Evolutionary conservation across 2,888 invertebrate genomes (phyloP).

Genomic region (Linnaemya vulpina): DNA sequence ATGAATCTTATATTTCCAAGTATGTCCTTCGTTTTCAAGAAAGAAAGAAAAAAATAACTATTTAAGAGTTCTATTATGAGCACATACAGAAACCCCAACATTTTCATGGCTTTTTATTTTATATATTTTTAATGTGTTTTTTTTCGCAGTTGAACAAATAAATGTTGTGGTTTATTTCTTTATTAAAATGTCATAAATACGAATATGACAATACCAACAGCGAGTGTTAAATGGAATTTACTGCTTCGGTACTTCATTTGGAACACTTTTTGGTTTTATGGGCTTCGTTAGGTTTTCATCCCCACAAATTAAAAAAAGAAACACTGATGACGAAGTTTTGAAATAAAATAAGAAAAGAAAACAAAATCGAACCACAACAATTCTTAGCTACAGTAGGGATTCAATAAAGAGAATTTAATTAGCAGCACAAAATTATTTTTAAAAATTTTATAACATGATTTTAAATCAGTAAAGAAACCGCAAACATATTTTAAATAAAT

Average conservation of each 20-base stretch:
- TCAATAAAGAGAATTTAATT: background rate
- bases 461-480: too few species aligned
- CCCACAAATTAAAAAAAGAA: conserved; percentile 39
- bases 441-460: too few species aligned
- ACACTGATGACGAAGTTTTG: conserved; percentile 55
- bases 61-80: conserved; percentile 28
- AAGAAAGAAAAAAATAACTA: background rate
- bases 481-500: too few species aligned
- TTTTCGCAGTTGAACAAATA: conserved; percentile 4
- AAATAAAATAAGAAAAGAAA: conserved; percentile 41
- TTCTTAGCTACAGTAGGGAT: background rate
- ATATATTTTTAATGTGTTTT: background rate
- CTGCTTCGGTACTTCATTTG: conserved; percentile 34
- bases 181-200: conserved; percentile 55
- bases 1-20: conserved; percentile 25
- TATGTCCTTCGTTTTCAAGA: conserved; percentile 44
- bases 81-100: conserved; percentile 18
- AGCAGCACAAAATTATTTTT: too few species aligned
- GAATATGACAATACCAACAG: conserved; percentile 44
- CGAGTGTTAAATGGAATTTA: conserved; percentile 65
- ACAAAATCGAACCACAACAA: conserved; percentile 52
- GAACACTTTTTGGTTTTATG: conserved; percentile 47
- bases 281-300: conserved; percentile 4
- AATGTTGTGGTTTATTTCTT: conserved; percentile 65
- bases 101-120: conserved; percentile 9